A percentile compares a stretch with the other conserved stretches of the same genome.
Evolutionary conservation across 2,888 invertebrate species (phyloP).

Genomic region (Amiota minor): DNA sequence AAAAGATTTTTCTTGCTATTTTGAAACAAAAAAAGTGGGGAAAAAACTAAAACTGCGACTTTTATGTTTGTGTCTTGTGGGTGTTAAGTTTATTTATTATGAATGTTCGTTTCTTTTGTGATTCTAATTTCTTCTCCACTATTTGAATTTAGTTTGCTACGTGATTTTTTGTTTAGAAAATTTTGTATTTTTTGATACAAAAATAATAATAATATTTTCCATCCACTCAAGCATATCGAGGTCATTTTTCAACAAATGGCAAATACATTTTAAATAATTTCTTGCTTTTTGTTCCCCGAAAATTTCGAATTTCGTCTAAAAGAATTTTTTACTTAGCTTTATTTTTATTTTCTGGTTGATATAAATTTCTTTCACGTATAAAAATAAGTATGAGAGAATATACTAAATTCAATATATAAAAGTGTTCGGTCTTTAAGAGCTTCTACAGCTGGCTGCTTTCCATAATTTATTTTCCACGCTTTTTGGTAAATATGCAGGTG

Average conservation of each 20-base stretch:
- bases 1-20: slow-evolving; percentile 35
- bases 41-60: slow-evolving; percentile 33
- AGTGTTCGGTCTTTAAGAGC: no score
- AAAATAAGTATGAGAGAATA: background rate
- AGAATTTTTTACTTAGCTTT: background rate
- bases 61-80: slow-evolving; percentile 25
- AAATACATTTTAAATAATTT: background rate
- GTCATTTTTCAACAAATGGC: slow-evolving; percentile 40
- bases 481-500: no score
- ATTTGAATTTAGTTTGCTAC: no score
- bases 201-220: background rate
- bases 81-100: slow-evolving; percentile 44
- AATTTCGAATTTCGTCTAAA: background rate
- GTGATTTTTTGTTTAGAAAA: no score
- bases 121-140: no score
- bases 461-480: no score
- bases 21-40: slow-evolving; percentile 41
- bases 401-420: no score
- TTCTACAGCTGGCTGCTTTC: no score
- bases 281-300: no score
- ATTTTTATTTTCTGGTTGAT: background rate
- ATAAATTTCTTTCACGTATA: background rate
- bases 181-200: no score
- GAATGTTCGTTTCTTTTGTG: slow-evolving; percentile 7
- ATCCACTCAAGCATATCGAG: slow-evolving; percentile 55